Conservation (phyloP, 2,888 invertebrate genomes). For the Tanypteryx hageni region DNA sequence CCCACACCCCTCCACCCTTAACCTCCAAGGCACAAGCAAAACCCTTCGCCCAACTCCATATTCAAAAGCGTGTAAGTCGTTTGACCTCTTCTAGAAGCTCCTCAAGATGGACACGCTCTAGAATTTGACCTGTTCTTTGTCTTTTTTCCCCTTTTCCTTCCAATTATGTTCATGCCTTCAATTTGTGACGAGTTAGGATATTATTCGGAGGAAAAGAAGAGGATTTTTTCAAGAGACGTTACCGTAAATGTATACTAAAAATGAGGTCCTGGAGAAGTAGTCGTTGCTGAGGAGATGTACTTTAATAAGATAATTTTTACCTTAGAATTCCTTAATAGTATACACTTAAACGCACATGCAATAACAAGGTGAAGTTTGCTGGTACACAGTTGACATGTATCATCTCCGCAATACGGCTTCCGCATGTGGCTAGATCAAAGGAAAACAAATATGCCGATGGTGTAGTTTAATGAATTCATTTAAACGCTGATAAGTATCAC, state of each 20-base stretch:
- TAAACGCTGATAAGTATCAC: background rate
- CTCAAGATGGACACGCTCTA: slow-evolving; percentile 45
- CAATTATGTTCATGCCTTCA: background rate
- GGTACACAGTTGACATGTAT: background rate
- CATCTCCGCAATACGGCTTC: background rate
- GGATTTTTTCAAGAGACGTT: background rate
- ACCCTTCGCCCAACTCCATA: background rate
- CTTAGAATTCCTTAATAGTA: too few species aligned
- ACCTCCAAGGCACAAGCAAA: slow-evolving; percentile 38
- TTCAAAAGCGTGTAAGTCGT: slow-evolving; percentile 28
- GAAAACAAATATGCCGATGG: too few species aligned
- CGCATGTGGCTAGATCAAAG: too few species aligned
- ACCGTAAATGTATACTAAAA: background rate
- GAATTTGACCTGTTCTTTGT: background rate
- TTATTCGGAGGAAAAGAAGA: background rate
- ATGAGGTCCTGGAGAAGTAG: background rate
- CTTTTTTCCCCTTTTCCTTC: background rate
- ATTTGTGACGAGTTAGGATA: background rate
- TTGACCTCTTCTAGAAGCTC: background rate
- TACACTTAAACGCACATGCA: too few species aligned
- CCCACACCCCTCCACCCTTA: background rate
- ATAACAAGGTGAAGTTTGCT: background rate
- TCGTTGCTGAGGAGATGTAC: background rate
- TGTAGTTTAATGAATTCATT: too few species aligned
- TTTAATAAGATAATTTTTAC: too few species aligned